Evolutionary conservation across 2,888 invertebrate species (phyloP), one percentile per base, ranked within the genome.

Genomic region (Hypselothyrea guttata): DNA sequence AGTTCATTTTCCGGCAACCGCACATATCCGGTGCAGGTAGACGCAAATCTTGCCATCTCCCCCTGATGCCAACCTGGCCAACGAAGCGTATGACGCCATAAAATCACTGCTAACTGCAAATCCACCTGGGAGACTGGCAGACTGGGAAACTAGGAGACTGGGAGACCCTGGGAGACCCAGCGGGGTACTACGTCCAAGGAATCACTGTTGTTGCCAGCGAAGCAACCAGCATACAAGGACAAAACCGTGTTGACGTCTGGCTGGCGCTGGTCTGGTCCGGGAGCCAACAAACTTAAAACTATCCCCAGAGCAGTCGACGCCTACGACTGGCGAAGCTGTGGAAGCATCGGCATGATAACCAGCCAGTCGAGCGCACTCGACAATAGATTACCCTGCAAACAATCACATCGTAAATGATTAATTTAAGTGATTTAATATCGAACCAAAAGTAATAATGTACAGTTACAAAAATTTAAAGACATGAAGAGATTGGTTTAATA

Each of bases 1-100:
- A 78, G 78, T 79, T 79, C 76, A 79, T 79, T 83, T 79, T 79
- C 78, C 83, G 83, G 74, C 76, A 79, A 72, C 76, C 79, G 78
- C 74, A 83, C 79, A 79, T 76, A 79, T 83, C 83, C 76, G 79
- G 47, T 61, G 42, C 66, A 76, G 69, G 77, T 66, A 69, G 74
- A 66, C 69, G 77, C 55, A 75, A 59, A 54, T 55, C 65, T 62
- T 46, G 28, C 13, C 28, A 0, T 3, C 22, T 9, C 7, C 27
- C 53, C 51, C 56, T 59, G 67, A 70, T 65, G 59, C 62, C 79
- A 55, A 59, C 60, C 60, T 52, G 66, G 33, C 48, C 58, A 79
- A 53, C 83, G 71, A 69, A 76, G 71, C 78, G 83, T 76, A 74
- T 76, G 78, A 79, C 83, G 76, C 79, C 74, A 79, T 79, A 83